Evolutionary conservation across 2,797 vertebrate species (phyloP).

Genomic region (Cuculus canorus): DNA sequence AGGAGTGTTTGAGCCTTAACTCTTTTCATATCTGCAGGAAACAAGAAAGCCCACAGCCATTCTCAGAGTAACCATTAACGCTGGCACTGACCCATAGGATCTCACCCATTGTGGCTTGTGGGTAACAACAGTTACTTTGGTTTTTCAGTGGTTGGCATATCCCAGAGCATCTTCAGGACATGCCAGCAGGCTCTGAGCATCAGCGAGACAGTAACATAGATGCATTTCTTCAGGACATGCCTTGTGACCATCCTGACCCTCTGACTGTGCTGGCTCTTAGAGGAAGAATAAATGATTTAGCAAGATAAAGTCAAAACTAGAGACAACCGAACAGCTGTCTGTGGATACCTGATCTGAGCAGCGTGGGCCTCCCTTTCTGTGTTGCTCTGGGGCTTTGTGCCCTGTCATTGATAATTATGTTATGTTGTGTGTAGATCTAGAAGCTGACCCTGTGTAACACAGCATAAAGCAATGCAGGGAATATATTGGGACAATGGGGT

Average conservation of each 20-base stretch:
- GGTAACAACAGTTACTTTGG: not conserved
- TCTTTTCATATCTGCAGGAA: not conserved
- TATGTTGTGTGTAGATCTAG: not conserved
- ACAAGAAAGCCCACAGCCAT: not conserved
- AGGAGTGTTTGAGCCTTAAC: not conserved
- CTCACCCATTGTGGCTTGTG: not conserved
- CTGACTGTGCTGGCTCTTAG: not conserved
- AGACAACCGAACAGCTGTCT: not conserved
- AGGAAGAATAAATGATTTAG: not conserved
- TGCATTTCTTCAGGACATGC: not conserved
- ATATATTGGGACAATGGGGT: not conserved
- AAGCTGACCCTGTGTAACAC: constrained; percentile 22
- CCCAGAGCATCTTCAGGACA: not conserved
- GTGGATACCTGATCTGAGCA: not conserved
- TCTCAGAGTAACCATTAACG: not conserved
- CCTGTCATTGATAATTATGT: constrained; percentile 48
- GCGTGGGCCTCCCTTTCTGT: not conserved
- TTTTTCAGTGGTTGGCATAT: not conserved
- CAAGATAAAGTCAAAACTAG: not conserved
- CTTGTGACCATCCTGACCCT: not conserved
- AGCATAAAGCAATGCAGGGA: not conserved
- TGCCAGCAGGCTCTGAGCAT: not conserved
- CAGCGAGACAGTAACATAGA: fast-evolving
- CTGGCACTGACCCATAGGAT: not conserved
- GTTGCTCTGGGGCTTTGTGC: not conserved